These are phyloP conservation scores for Pseudomugil tenellus DNA, from an alignment of 2,797 vertebrate genomes.

Conservation along the genomic window DNA sequence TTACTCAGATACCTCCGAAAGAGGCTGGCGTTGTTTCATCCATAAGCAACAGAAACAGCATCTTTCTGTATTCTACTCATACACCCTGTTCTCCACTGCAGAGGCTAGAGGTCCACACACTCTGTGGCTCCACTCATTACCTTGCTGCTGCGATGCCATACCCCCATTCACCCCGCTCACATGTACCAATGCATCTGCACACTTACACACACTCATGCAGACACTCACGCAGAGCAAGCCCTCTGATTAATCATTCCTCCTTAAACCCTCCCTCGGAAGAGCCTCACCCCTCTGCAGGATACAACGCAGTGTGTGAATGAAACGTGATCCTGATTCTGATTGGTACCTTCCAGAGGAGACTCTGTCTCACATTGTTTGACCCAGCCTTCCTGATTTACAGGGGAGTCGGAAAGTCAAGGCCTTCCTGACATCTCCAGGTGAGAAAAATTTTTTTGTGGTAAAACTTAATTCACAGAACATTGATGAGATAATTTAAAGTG, in stretches of 20 bases:
- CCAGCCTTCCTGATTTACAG: conserved; percentile 11
- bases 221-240: conserved; percentile 1
- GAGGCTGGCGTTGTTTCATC: conserved; percentile 55
- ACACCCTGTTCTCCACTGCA: conserved; percentile 57
- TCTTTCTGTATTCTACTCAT: conserved; percentile 72
- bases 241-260: conserved; percentile 62
- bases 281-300: conserved; percentile 18
- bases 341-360: conserved; percentile 18
- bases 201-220: conserved; percentile 5
- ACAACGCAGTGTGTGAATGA: conserved; percentile 25
- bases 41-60: conserved; percentile 58
- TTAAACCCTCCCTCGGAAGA: conserved; percentile 46
- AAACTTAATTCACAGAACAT: conserved; percentile 3
- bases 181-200: conserved; percentile 23
- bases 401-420: not conserved
- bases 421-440: not conserved
- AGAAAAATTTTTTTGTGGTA: not conserved
- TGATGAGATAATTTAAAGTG: conserved; percentile 1
- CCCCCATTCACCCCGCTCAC: conserved; percentile 59
- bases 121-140: conserved; percentile 74
- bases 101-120: conserved; percentile 72
- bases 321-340: conserved; percentile 63
- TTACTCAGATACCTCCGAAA: conserved; percentile 32
- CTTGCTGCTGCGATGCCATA: conserved; percentile 63
- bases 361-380: conserved; percentile 22